Percentiles rank a stretch among this genome's conserved stretches.
Evolutionary conservation across 2,113 vertebrate genomes (phyloP).

Genomic region (Zingel zingel): DNA sequence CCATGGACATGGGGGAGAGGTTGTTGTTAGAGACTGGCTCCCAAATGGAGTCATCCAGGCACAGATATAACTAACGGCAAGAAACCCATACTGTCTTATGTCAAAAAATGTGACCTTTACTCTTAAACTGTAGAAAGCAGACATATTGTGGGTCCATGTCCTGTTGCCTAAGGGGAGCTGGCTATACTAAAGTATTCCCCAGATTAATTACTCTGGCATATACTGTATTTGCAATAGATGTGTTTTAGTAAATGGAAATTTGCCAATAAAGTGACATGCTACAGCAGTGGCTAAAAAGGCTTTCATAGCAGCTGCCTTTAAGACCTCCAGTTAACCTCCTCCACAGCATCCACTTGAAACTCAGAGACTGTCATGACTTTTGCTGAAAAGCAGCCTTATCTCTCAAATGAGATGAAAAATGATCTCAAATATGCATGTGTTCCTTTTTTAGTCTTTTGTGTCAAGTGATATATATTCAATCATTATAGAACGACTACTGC

Average conservation of each 20-base stretch:
- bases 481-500: background rate
- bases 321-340: conserved; percentile 52
- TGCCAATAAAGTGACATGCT: conserved; percentile 45
- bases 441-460: background rate
- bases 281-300: conserved; percentile 14
- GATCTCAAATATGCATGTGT: background rate
- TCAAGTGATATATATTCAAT: conserved; percentile 3
- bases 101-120: conserved; percentile 14
- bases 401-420: background rate
- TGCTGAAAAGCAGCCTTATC: background rate
- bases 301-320: conserved; percentile 35
- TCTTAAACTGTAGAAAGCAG: conserved; percentile 21
- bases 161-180: conserved; percentile 32
- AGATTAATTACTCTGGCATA: conserved; percentile 50
- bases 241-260: conserved; percentile 52
- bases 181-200: conserved; percentile 60
- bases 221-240: conserved; percentile 42
- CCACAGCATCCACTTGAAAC: conserved; percentile 28
- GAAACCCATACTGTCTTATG: conserved; percentile 6
- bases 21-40: conserved; percentile 4
- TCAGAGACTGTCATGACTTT: conserved; percentile 19
- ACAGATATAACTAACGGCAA: conserved; percentile 3
- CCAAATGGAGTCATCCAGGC: conserved; percentile 10
- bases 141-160: conserved; percentile 20
- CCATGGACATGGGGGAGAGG: conserved; percentile 14